Conservation (phyloP, 2,797 vertebrate genomes). For the Neopelma chrysocephalum region DNA sequence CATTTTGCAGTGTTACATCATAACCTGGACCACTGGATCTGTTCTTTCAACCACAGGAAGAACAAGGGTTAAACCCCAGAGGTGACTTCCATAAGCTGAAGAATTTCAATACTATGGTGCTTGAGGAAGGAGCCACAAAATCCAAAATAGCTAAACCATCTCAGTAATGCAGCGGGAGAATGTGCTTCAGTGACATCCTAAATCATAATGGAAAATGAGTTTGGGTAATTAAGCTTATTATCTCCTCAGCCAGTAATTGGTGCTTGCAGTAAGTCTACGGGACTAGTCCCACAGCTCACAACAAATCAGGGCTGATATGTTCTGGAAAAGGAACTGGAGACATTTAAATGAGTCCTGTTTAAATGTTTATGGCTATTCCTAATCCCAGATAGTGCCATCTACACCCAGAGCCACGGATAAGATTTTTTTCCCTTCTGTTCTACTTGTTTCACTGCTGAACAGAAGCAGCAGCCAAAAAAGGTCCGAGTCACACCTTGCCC, state of each 20-base stretch:
- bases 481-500: not conserved
- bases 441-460: not conserved
- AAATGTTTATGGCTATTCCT: not conserved
- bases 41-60: not conserved
- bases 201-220: slow-evolving; percentile 29
- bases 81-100: not conserved
- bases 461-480: not conserved
- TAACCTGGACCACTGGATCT: rapidly evolving
- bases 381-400: not conserved
- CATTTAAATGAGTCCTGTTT: not conserved
- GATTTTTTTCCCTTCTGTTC: not conserved
- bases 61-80: not conserved
- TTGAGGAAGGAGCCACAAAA: not conserved
- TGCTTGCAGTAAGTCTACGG: not conserved
- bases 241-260: slow-evolving; percentile 16
- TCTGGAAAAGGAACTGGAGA: not conserved
- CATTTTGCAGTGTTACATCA: not conserved
- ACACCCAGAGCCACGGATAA: not conserved
- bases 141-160: not conserved
- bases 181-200: not conserved
- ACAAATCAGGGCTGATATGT: not conserved
- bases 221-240: slow-evolving; percentile 42
- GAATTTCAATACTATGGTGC: not conserved
- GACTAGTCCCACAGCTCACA: not conserved
- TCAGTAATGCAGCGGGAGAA: not conserved